These are phyloP conservation scores for Macaca fascicularis DNA, from an alignment of 2,113 vertebrate genomes.

Conservation along the genomic window T2T-MFA8v1.1 NC_088387.1:35162501-35163000, in stretches of 20 bases:
- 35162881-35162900: neutral
- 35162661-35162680: neutral
- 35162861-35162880: neutral
- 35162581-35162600: neutral
- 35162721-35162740: neutral
- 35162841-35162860: neutral
- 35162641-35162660: neutral
- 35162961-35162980: neutral
- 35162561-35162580: neutral
- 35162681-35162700: neutral
- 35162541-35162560: neutral
- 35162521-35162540: neutral
- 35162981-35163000: neutral
- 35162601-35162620: neutral
- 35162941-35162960: neutral
- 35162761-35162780: neutral
- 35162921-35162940: neutral
- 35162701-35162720: neutral
- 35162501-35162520: neutral
- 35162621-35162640: neutral
- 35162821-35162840: neutral
- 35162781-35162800: neutral
- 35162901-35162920: neutral
- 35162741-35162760: neutral
- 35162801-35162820: neutral